phyloP scores from a whole-genome alignment of 2,888 invertebrate genomes.

The Melangyna quadrimaculata region DNA sequence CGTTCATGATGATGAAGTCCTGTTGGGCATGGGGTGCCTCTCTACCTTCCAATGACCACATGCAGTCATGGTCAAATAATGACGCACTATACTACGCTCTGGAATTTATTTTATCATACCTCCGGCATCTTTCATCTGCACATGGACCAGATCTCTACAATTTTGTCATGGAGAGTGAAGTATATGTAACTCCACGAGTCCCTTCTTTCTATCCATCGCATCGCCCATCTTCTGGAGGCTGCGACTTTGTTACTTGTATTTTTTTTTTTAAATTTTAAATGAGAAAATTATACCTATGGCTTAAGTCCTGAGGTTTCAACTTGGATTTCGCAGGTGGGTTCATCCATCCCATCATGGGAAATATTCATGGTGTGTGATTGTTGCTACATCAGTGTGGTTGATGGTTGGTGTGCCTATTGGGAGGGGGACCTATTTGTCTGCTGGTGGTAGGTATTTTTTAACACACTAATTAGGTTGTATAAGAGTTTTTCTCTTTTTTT shows the following conservation, averaged over 20 bases:
- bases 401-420: not conserved
- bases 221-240: constrained; percentile 12
- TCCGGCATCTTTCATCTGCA: constrained; percentile 39
- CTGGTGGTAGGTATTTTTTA: constrained; percentile 55
- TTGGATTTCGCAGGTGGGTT: constrained; percentile 33
- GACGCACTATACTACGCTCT: constrained; percentile 35
- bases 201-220: not conserved
- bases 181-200: not conserved
- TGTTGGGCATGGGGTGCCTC: not conserved
- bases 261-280: constrained; percentile 1
- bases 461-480: constrained; percentile 66
- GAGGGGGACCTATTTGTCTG: constrained; percentile 56
- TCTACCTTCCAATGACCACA: constrained; percentile 28
- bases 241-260: too few species aligned
- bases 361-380: not conserved
- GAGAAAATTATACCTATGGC: constrained; percentile 41
- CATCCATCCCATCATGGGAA: constrained; percentile 58
- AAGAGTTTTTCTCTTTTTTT: constrained; percentile 1
- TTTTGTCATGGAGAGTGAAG: constrained; percentile 33
- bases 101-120: constrained; percentile 57
- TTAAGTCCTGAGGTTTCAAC: not conserved
- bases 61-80: constrained; percentile 39
- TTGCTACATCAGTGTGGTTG: not conserved
- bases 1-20: constrained; percentile 29
- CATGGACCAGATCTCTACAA: constrained; percentile 40